Conservation (phyloP, 2,797 vertebrate genomes). For the Intellagama lesueurii region DNA sequence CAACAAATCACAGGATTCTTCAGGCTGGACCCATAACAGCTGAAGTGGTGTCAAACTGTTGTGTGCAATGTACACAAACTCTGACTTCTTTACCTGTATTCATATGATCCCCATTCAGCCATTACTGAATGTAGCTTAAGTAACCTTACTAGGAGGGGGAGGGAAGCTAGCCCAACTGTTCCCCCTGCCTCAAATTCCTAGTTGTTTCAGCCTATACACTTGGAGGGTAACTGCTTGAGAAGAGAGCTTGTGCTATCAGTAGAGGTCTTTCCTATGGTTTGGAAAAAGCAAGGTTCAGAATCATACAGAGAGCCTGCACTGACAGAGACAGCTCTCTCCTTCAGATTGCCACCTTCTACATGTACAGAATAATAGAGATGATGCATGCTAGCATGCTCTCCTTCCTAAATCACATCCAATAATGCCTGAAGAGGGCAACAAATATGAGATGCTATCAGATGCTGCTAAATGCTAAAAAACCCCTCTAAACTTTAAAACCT, state of each 20-base stretch:
- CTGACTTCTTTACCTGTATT: not conserved
- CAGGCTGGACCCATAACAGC: not conserved
- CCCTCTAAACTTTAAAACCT: not conserved
- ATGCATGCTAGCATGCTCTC: not conserved
- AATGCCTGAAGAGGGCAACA: not conserved
- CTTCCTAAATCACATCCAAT: not conserved
- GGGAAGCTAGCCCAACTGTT: not conserved
- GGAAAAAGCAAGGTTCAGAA: not conserved
- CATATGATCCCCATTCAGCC: not conserved
- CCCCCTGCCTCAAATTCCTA: not conserved
- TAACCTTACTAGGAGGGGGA: not conserved
- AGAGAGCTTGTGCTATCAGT: not conserved
- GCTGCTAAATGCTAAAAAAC: too few relatives aligned
- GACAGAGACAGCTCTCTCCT: not conserved
- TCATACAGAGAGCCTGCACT: not conserved
- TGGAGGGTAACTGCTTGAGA: not conserved
- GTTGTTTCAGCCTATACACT: not conserved
- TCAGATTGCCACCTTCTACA: not conserved
- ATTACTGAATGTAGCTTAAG: not conserved
- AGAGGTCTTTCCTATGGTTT: not conserved
- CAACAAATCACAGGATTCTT: too few relatives aligned
- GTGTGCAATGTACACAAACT: too few relatives aligned
- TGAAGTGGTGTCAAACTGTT: too few relatives aligned
- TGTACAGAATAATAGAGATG: not conserved
- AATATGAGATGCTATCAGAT: not conserved